Percentiles rank a stretch among this genome's conserved stretches.
Conservation (phyloP, 2,797 vertebrate species). For the Cyprinodon diabolis region DNA sequence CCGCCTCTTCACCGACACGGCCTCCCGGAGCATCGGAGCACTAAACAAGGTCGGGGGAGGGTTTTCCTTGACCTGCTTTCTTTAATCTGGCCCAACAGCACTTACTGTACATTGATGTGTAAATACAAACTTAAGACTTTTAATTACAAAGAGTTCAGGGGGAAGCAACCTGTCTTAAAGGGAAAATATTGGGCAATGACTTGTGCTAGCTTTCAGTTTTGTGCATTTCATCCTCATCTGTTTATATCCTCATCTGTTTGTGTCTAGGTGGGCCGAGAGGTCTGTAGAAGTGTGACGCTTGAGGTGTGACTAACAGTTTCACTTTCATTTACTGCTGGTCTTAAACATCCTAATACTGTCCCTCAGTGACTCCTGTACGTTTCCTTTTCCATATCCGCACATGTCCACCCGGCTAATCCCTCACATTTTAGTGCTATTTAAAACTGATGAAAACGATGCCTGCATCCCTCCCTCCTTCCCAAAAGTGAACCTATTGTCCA, state of each 20-base stretch:
- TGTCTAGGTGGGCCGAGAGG: constrained; percentile 67
- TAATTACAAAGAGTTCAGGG: background rate
- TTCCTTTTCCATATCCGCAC: constrained; percentile 43
- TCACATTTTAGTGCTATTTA: constrained; percentile 55
- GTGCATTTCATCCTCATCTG: constrained; percentile 53
- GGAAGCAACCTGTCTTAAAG: constrained; percentile 4
- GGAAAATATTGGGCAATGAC: constrained; percentile 17
- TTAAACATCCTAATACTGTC: constrained; percentile 41
- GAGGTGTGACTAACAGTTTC: constrained; percentile 65
- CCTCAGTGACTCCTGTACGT: constrained; percentile 41
- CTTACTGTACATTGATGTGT: background rate
- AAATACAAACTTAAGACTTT: constrained; percentile 4
- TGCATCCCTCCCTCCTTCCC: constrained; percentile 38
- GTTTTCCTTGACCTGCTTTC: background rate
- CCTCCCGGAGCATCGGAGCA: constrained; percentile 95
- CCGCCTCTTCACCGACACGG: constrained; percentile 95
- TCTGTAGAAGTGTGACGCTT: constrained; percentile 63
- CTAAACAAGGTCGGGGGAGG: constrained; percentile 88
- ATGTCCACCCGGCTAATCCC: constrained; percentile 61
- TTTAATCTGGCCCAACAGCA: constrained; percentile 27
- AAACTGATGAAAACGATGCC: constrained; percentile 66
- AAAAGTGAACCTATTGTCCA: constrained; percentile 58
- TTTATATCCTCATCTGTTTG: constrained; percentile 50
- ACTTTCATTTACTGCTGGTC: constrained; percentile 38
- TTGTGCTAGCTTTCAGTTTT: constrained; percentile 36